These are phyloP conservation scores for Argyrosomus japonicus DNA, from an alignment of 2,113 vertebrate genomes.

Conservation along the genomic window DNA sequence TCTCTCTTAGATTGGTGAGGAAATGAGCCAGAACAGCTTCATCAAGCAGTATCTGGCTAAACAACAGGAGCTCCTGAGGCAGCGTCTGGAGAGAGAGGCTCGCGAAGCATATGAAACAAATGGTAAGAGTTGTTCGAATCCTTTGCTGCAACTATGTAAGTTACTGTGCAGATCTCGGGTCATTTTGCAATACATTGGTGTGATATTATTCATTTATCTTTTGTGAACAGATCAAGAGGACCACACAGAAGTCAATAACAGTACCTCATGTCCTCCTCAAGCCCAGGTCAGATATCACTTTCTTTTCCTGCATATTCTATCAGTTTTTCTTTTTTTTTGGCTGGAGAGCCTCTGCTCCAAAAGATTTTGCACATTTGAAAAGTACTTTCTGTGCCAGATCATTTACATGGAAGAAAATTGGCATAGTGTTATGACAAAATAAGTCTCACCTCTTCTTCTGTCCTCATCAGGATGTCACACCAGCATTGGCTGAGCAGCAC, in stretches of 20 bases:
- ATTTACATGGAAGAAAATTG: neutral
- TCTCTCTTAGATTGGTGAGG: slow-evolving; percentile 90
- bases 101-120: slow-evolving; percentile 89
- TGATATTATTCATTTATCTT: slow-evolving; percentile 28
- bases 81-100: slow-evolving; percentile 91
- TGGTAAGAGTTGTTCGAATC: slow-evolving; percentile 77
- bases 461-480: slow-evolving; percentile 75
- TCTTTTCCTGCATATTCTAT: neutral
- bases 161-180: neutral
- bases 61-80: slow-evolving; percentile 92
- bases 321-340: neutral
- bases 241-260: slow-evolving; percentile 80
- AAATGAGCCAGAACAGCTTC: slow-evolving; percentile 96
- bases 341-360: neutral
- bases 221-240: slow-evolving; percentile 79
- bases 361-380: slow-evolving; percentile 7
- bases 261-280: slow-evolving; percentile 68
- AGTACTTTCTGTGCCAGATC: neutral
- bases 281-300: slow-evolving; percentile 73
- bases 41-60: slow-evolving; percentile 96
- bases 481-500: slow-evolving; percentile 70
- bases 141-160: neutral
- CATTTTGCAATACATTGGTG: neutral
- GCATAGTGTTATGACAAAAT: neutral
- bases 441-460: slow-evolving; percentile 30